These are phyloP conservation scores for Eciton burchellii DNA, from an alignment of 1,140 invertebrate genomes.

Conservation along the genomic window DNA sequence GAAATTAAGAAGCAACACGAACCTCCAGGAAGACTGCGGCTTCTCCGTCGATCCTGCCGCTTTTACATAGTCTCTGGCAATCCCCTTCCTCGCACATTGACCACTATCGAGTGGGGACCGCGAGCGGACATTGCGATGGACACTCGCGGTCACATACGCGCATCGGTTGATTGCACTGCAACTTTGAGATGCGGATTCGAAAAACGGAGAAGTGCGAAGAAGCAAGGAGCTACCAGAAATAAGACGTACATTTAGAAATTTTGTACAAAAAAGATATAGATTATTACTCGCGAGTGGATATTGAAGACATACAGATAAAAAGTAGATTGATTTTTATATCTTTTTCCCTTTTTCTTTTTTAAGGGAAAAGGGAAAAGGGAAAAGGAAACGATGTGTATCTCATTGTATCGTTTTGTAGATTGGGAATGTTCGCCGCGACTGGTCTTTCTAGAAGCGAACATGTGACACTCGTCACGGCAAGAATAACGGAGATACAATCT, in stretches of 20 bases:
- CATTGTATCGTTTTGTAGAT: not conserved
- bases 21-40: conserved; percentile 69
- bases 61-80: conserved; percentile 70
- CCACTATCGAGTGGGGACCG: conserved; percentile 58
- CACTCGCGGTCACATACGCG: not conserved
- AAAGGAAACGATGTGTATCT: not conserved
- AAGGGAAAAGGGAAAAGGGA: too few relatives aligned
- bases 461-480: not conserved
- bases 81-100: conserved; percentile 70
- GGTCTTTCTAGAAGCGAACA: not conserved
- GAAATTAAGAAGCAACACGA: conserved; percentile 39
- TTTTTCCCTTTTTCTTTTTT: too few relatives aligned
- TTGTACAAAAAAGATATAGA: not conserved
- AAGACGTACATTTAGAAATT: not conserved
- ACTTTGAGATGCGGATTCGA: not conserved
- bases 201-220: too few relatives aligned
- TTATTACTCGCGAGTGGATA: not conserved
- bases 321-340: not conserved
- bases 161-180: not conserved
- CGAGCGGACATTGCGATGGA: not conserved
- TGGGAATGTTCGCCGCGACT: not conserved
- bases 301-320: not conserved
- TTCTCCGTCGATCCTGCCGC: conserved; percentile 50
- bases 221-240: not conserved
- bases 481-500: not conserved